A percentile compares a stretch with the other conserved stretches of the same genome.
These are phyloP conservation scores for Caenorhabditis parvicauda DNA, from an alignment of 2,888 invertebrate genomes.

Conservation along the genomic window DNA sequence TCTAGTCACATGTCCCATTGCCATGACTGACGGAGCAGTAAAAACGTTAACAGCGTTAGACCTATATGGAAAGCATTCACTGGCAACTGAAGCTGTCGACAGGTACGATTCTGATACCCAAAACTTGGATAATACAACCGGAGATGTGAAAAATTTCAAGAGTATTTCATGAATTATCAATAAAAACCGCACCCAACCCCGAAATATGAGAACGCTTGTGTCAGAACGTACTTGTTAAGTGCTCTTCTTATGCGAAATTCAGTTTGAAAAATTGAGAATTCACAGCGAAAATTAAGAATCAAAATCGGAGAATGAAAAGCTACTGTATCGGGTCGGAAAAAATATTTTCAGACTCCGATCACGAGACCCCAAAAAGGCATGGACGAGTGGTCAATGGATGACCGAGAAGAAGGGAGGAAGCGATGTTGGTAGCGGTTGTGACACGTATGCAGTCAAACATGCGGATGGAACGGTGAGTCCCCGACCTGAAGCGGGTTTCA, in stretches of 20 bases:
- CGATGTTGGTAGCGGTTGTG: slow-evolving; percentile 67
- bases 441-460: slow-evolving; percentile 47
- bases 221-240: background rate
- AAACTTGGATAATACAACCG: too few relatives aligned
- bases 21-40: slow-evolving; percentile 71
- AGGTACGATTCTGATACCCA: slow-evolving; percentile 4
- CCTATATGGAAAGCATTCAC: slow-evolving; percentile 20
- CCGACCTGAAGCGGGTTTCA: too few relatives aligned
- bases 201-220: too few relatives aligned
- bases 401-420: slow-evolving; percentile 69
- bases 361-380: slow-evolving; percentile 63
- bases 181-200: too few relatives aligned
- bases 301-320: too few relatives aligned
- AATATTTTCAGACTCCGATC: slow-evolving; percentile 17
- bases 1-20: slow-evolving; percentile 68
- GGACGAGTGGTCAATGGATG: slow-evolving; percentile 72
- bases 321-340: too few relatives aligned
- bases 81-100: slow-evolving; percentile 34
- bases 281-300: too few relatives aligned
- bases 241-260: too few relatives aligned
- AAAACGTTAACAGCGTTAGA: slow-evolving; percentile 65
- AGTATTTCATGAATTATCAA: too few relatives aligned
- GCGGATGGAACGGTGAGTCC: slow-evolving; percentile 32
- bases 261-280: too few relatives aligned
- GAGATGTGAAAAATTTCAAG: too few relatives aligned